Evolutionary conservation across 1,140 invertebrate species (phyloP).

Genomic region (Centruroides sculpturatus): DNA sequence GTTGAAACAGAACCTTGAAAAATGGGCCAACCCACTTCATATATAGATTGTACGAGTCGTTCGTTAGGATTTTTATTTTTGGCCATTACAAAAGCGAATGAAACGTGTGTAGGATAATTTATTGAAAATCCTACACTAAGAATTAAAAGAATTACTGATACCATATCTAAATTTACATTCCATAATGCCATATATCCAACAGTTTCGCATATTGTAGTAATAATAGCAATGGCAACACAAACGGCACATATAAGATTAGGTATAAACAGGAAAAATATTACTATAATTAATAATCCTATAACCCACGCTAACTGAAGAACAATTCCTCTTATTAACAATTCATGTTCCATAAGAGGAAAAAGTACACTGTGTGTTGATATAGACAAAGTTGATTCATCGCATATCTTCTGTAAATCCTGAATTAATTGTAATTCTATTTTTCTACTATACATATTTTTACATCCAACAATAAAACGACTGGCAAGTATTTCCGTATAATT

Average conservation of each 20-base stretch:
- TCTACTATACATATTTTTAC: constrained; percentile 72
- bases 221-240: constrained; percentile 87
- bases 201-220: constrained; percentile 88
- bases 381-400: constrained; percentile 57
- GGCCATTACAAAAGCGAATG: constrained; percentile 78
- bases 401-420: constrained; percentile 56
- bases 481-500: constrained; percentile 56
- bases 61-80: constrained; percentile 33
- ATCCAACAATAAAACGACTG: constrained; percentile 72
- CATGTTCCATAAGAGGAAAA: constrained; percentile 88
- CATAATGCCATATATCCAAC: constrained; percentile 91
- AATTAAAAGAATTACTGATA: constrained; percentile 96
- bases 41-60: constrained; percentile 66
- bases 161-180: constrained; percentile 86
- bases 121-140: constrained; percentile 98
- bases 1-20: constrained; percentile 88
- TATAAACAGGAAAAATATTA: constrained; percentile 87
- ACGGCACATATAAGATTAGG: constrained; percentile 81
- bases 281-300: constrained; percentile 86
- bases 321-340: constrained; percentile 76
- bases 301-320: constrained; percentile 84
- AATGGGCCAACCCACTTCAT: constrained; percentile 79
- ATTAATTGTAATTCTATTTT: constrained; percentile 84
- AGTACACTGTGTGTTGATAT: constrained; percentile 84
- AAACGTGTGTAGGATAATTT: constrained; percentile 92